A percentile compares a stretch with the other conserved stretches of the same genome.
These are phyloP conservation scores for Scotopteryx bipunctaria DNA, from an alignment of 2,888 invertebrate species.

Conservation along the genomic window DNA sequence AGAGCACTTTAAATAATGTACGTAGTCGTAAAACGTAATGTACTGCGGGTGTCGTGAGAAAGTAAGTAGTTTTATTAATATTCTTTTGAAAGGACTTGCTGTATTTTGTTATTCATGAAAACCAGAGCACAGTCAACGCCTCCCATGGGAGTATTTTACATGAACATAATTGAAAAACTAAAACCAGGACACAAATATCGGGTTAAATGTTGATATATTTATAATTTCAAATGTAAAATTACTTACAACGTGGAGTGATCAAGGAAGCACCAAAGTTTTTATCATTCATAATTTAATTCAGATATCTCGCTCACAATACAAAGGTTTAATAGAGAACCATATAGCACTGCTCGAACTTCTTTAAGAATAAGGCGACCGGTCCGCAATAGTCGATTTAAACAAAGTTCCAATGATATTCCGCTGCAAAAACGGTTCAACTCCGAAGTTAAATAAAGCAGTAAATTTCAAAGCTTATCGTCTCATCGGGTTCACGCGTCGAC, in stretches of 20 bases:
- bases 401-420: background rate
- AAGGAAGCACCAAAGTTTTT: too few species aligned
- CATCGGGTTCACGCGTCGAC: conserved; percentile 50
- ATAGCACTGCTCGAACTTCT: too few species aligned
- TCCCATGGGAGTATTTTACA: conserved; percentile 13
- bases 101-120: conserved; percentile 26
- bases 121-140: conserved; percentile 15
- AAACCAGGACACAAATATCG: too few species aligned
- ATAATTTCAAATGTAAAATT: too few species aligned
- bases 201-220: too few species aligned
- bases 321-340: too few species aligned
- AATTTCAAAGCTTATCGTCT: conserved; percentile 29
- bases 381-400: too few species aligned
- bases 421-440: conserved; percentile 1
- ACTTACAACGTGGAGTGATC: too few species aligned
- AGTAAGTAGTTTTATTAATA: conserved; percentile 30
- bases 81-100: conserved; percentile 20
- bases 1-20: conserved; percentile 29
- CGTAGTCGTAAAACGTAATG: conserved; percentile 24
- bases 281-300: too few species aligned
- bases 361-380: too few species aligned
- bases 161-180: conserved; percentile 13
- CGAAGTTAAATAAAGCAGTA: conserved; percentile 30
- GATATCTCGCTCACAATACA: too few species aligned
- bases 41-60: conserved; percentile 19